Evolutionary conservation across 2,888 invertebrate species (phyloP).

Genomic region (Ctenicera cuprea): DNA sequence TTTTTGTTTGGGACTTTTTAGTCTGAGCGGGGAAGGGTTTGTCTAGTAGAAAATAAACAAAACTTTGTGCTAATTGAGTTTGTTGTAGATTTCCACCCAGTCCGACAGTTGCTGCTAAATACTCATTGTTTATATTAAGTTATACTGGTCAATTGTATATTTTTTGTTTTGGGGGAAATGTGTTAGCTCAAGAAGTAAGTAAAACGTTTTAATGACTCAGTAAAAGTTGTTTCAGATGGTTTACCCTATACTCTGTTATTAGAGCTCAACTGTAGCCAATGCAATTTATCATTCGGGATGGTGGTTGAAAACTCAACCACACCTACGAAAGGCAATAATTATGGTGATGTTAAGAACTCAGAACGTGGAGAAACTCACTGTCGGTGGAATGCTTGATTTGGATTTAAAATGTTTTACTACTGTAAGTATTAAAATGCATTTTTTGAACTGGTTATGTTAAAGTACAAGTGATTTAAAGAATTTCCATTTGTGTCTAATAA

Average conservation of each 20-base stretch:
- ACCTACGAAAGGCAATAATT: conserved; percentile 41
- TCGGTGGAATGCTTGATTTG: conserved; percentile 39
- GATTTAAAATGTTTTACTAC: conserved; percentile 43
- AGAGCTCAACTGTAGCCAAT: conserved; percentile 39
- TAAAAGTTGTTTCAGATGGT: too few species aligned
- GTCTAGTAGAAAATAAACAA: too few species aligned
- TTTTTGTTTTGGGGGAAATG: not conserved
- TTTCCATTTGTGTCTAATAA: too few species aligned
- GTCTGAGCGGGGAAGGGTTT: not conserved
- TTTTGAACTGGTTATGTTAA: too few species aligned
- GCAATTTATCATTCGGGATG: conserved; percentile 43
- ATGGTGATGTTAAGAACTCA: conserved; percentile 41
- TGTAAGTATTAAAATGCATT: conserved; percentile 31
- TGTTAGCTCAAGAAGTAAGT: not conserved
- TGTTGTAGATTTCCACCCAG: not conserved
- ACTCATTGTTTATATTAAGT: not conserved
- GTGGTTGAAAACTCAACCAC: conserved; percentile 36
- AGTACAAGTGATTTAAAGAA: too few species aligned
- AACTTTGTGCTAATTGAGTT: too few species aligned
- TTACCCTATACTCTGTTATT: too few species aligned
- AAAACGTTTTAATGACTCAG: too few species aligned
- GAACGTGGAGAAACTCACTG: conserved; percentile 38
- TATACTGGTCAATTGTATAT: not conserved
- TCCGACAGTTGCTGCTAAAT: not conserved
- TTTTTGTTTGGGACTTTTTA: not conserved